Evolutionary conservation across 2,113 vertebrate species (phyloP).

Genomic region (Euleptes europaea): DNA sequence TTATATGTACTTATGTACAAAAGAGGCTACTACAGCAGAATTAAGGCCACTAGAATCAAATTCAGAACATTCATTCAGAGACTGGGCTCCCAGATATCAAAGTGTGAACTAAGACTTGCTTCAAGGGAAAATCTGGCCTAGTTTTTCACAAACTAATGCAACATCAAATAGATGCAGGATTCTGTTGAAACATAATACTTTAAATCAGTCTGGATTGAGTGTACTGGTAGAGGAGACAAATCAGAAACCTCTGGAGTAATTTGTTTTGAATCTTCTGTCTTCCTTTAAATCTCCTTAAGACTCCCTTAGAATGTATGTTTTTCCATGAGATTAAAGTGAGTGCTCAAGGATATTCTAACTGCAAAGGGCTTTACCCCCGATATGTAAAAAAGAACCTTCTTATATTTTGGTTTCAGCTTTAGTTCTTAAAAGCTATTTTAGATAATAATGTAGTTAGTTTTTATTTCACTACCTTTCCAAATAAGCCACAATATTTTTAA

Average conservation of each 20-base stretch:
- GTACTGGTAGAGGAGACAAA: constrained; percentile 14
- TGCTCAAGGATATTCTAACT: background rate
- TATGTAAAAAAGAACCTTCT: constrained; percentile 18
- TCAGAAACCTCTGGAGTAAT: constrained; percentile 20
- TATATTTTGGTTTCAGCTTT: background rate
- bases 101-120: background rate
- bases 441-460: background rate
- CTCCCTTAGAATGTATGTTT: background rate
- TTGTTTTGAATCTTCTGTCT: constrained; percentile 20
- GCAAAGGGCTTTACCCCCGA: background rate
- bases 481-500: background rate
- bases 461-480: background rate
- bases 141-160: constrained; percentile 26
- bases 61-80: background rate
- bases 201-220: constrained; percentile 17
- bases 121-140: constrained; percentile 15
- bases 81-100: background rate
- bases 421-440: constrained; percentile 11
- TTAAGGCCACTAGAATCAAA: background rate
- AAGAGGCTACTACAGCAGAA: background rate
- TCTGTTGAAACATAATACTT: constrained; percentile 14
- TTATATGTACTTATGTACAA: background rate
- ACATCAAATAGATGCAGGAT: background rate
- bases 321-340: background rate
- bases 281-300: constrained; percentile 1